Evolutionary conservation across 2,797 vertebrate species (phyloP), one percentile per base, ranked within the genome.

Genomic region (Rhinichthys osculus): DNA sequence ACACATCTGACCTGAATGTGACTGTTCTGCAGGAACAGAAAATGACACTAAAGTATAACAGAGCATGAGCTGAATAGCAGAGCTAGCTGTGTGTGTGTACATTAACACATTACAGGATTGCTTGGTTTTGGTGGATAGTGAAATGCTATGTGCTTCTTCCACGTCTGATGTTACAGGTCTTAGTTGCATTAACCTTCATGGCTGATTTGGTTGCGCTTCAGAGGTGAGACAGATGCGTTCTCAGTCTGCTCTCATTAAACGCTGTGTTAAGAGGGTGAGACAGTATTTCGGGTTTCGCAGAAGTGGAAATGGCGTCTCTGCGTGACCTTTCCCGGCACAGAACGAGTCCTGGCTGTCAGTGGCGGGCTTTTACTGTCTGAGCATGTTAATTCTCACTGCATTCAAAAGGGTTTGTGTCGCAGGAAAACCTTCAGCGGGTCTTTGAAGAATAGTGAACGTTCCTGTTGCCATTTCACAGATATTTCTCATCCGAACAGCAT

Each of bases 251-350:
- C 80, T 81, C 69, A 35, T 78, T 67, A 86, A 62, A 81, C 19
- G 19, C 38, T 50, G 27, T 79, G 57, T 73, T n/a, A 10, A 21
- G 67, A 76, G 72, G 64, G 50, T 38, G 30, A 82, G 67, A 30
- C 50, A 30, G 57, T 50, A 42, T 47, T 79, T 82, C 19, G 9
- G 14, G 3, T 62, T 64, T 52, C 5, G 27, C 74, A 78, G 59
- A 64, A 73, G 66, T 85, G 66, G 73, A 86, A 64, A 81, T 59
- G 50, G 42, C 69, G 52, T 57, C 67, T 86, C 67, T 0, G 40
- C 35, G 79, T 88, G 85, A 81, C 81, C 88, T 84, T 87, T 85
- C 62, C 35, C 77, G 1, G 42, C 57, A 44, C 57, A 79, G 77
- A 78, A 42, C 57, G 35, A 30, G 59, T 80, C 40, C 62, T 80